Base-by-base conservation (phyloP, 2,113 vertebrate species). In the Tricholaema leucomelas region DNA sequence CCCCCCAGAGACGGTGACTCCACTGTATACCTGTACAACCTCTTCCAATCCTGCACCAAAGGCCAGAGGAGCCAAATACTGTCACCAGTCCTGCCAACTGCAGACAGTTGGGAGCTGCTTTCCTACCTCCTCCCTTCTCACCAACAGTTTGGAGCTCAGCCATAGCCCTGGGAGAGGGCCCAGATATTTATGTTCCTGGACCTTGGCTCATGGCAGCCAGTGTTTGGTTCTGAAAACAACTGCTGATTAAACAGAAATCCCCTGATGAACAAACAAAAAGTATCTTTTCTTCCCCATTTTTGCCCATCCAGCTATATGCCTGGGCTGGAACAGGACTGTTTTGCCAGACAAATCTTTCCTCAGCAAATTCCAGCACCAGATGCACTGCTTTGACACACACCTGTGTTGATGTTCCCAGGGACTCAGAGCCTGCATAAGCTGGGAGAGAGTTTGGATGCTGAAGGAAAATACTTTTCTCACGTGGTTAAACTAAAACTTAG, bases 201-300 rank as follows among this genome's bases (percentile, higher is more conserved):
- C 93, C 15, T 84, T 88, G 93, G 90, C 88, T 95, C 83, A 42
- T 66, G 81, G 88, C 81, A 95, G 91, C 50, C 83, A 76, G 31
- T 79, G 93, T 90, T 95, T 96, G 88, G 90, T 87, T 95, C 88
- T 81, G 71, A 82, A 81, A 94, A 85, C 92, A 94, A 93, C 88
- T 93, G 92, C 92, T 95, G 94, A 95, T 95, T 79, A 92, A 92
- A 94, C 94, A 96, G 81, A 95, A 96, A 95, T 93, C 64, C 78
- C 63, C 87, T 15, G 75, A 87, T 0, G 40, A 91, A 58, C 84
- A 93, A 95, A 94, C 85, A 95, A 42, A 80, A 93, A 88, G 81
- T 55, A 64, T 59, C 24, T 91, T 90, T 94, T 90, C 82, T 80
- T 67, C 69, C 73, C 35, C 31, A 8, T 54, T 90, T 95, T 63